Evolutionary conservation across 2,888 invertebrate genomes (phyloP).

Genomic region (Synanthedon formicaeformis): DNA sequence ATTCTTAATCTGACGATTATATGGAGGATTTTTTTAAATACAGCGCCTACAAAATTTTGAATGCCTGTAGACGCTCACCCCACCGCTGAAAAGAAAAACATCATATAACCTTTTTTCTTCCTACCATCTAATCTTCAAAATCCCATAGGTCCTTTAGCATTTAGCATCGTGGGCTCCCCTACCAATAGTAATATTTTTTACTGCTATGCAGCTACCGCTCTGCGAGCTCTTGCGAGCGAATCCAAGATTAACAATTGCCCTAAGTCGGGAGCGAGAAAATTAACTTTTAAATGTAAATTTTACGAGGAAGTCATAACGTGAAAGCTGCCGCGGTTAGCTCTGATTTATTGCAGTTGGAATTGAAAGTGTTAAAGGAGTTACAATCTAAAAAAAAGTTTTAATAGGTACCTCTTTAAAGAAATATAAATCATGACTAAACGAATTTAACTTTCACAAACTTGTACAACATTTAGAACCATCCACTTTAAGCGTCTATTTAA

Average conservation of each 20-base stretch:
- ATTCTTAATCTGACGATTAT: no score
- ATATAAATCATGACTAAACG: constrained; percentile 61
- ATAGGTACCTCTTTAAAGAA: constrained; percentile 67
- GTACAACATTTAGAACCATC: constrained; percentile 54
- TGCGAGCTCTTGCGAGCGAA: constrained; percentile 24
- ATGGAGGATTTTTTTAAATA: no score
- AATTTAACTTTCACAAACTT: constrained; percentile 53
- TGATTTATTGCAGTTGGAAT: constrained; percentile 66
- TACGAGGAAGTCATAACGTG: constrained; percentile 68
- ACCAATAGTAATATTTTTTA: constrained; percentile 36
- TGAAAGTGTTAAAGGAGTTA: constrained; percentile 69
- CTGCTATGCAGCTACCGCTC: constrained; percentile 9
- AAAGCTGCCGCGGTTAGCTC: constrained; percentile 65
- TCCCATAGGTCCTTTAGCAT: no score
- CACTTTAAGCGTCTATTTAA: constrained; percentile 47
- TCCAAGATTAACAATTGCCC: constrained; percentile 64
- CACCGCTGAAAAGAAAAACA: no score
- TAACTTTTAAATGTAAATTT: constrained; percentile 70
- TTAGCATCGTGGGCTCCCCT: no score
- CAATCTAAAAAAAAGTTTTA: constrained; percentile 69
- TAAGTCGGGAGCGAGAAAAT: constrained; percentile 58
- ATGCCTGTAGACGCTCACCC: no score
- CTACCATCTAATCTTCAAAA: no score
- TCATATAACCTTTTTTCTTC: no score
- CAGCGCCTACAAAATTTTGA: no score